Evolutionary conservation across 2,888 invertebrate species (phyloP).

Genomic region (Drosophila austrosaltans): DNA sequence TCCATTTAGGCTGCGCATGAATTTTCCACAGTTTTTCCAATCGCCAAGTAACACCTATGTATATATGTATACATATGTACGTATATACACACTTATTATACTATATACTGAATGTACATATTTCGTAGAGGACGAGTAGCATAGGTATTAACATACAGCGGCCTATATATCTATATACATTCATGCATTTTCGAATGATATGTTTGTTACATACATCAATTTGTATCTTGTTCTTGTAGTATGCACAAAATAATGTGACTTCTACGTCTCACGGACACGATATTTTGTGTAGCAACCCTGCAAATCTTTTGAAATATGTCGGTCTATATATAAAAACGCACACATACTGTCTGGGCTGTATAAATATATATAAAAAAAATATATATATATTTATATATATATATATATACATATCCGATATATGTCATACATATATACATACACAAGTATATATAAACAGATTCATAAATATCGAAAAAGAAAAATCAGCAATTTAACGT

Average conservation of each 20-base stretch:
- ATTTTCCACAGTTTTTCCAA: slow-evolving; percentile 56
- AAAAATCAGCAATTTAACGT: neutral
- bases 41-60: slow-evolving; percentile 34
- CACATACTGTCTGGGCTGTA: neutral
- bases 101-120: neutral
- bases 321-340: slow-evolving; percentile 11
- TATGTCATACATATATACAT: slow-evolving; percentile 6
- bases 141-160: neutral
- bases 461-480: neutral
- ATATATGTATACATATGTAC: slow-evolving; percentile 16
- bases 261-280: slow-evolving; percentile 8
- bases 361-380: neutral
- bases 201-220: neutral
- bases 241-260: slow-evolving; percentile 13
- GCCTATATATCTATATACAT: slow-evolving; percentile 6
- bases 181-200: neutral
- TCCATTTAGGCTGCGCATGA: slow-evolving; percentile 60
- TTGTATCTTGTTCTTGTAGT: neutral
- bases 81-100: slow-evolving; percentile 7
- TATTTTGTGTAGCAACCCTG: slow-evolving; percentile 16
- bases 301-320: slow-evolving; percentile 14
- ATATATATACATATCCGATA: neutral
- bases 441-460: slow-evolving; percentile 2
- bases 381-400: neutral
- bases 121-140: neutral